These are phyloP conservation scores for Caenorhabditis uteleia DNA, from an alignment of 2,888 invertebrate species.

Conservation along the genomic window DNA sequence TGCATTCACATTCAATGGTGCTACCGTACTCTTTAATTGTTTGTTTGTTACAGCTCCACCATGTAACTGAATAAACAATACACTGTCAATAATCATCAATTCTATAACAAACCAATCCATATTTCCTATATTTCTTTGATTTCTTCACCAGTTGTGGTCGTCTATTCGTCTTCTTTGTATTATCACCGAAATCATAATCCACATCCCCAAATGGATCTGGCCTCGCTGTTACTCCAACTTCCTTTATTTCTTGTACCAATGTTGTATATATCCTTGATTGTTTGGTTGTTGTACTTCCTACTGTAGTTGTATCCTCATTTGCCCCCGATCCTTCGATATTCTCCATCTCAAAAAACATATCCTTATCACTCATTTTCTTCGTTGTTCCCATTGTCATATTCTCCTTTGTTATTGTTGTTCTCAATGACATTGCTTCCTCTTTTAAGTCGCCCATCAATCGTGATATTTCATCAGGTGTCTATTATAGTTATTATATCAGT, in stretches of 20 bases:
- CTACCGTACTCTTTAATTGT: too few species aligned
- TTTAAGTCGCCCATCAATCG: conserved; percentile 26
- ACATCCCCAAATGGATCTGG: conserved; percentile 24
- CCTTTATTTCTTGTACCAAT: conserved; percentile 16
- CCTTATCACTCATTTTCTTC: conserved; percentile 3
- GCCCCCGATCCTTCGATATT: conserved; percentile 26
- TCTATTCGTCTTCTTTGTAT: neutral
- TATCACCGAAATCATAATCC: conserved; percentile 24
- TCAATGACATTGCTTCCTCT: conserved; percentile 12
- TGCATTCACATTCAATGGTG: too few species aligned
- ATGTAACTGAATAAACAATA: too few species aligned
- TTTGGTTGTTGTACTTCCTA: conserved; percentile 2
- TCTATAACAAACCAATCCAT: too few species aligned
- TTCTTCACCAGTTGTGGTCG: neutral
- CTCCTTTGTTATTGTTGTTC: conserved; percentile 18
- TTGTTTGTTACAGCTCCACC: too few species aligned
- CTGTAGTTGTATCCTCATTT: neutral
- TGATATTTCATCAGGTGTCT: too few species aligned
- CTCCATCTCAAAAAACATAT: conserved; percentile 12
- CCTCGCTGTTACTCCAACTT: conserved; percentile 5
- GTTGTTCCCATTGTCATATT: conserved; percentile 9
- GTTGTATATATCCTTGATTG: conserved; percentile 16
- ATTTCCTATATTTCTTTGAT: neutral
- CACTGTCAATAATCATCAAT: too few species aligned
- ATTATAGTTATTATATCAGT: too few species aligned